A percentile compares a stretch with the other conserved stretches of the same genome.
Conservation (phyloP, 2,797 vertebrate species). For the Sebastes cheni region DNA sequence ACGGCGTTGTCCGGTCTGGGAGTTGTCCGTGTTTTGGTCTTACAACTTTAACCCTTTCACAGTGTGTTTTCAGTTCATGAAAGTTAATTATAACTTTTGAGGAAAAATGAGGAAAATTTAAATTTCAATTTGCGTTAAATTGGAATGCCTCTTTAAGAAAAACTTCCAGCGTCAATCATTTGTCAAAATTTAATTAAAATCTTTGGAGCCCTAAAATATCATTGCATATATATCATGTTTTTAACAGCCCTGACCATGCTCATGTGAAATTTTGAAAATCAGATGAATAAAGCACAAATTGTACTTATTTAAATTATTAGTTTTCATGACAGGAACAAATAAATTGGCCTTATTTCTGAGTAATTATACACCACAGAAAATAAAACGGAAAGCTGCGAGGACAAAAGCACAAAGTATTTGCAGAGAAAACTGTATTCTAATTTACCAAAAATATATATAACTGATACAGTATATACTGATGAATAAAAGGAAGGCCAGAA, state of each 20-base stretch:
- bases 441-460: background rate
- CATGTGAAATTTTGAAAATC: background rate
- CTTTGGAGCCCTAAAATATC: background rate
- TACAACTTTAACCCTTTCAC: too few relatives aligned
- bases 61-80: too few relatives aligned
- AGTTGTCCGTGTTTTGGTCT: too few relatives aligned
- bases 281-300: background rate
- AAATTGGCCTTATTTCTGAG: background rate
- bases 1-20: too few relatives aligned
- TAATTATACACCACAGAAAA: background rate
- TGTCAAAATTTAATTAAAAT: background rate
- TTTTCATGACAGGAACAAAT: background rate
- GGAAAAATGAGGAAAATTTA: background rate
- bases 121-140: background rate
- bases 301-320: background rate
- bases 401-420: background rate
- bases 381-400: background rate
- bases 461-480: background rate
- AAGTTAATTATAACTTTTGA: too few relatives aligned
- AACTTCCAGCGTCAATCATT: background rate
- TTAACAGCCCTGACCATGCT: background rate
- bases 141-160: background rate
- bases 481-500: constrained; percentile 4
- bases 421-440: background rate
- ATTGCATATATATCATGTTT: background rate